A percentile compares a stretch with the other conserved stretches of the same genome.
Conservation (phyloP, 2,113 vertebrate genomes). For the Ictalurus furcatus region DNA sequence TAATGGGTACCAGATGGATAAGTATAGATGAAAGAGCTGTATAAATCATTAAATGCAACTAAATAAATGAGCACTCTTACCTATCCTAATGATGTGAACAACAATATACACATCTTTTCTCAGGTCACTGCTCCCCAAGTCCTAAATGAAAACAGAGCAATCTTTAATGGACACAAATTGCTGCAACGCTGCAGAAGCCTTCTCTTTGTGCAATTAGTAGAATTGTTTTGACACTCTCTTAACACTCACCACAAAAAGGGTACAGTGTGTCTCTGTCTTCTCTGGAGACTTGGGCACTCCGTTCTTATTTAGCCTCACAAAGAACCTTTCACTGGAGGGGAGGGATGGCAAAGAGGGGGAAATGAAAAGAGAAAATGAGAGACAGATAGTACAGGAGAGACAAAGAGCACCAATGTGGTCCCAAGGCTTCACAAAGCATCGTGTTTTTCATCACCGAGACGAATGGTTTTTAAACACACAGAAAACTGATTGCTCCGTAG, state of each 20-base stretch:
- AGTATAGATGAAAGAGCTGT: background rate
- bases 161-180: slow-evolving; percentile 30
- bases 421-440: background rate
- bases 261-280: slow-evolving; percentile 94
- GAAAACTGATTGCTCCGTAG: background rate
- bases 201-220: slow-evolving; percentile 32
- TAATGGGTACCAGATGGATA: background rate
- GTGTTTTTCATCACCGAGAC: background rate
- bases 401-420: slow-evolving; percentile 26
- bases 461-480: background rate
- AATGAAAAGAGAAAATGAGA: slow-evolving; percentile 25
- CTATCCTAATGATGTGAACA: slow-evolving; percentile 95
- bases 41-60: background rate
- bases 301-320: slow-evolving; percentile 94
- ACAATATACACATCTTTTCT: slow-evolving; percentile 96
- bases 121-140: slow-evolving; percentile 95
- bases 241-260: slow-evolving; percentile 93
- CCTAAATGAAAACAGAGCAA: slow-evolving; percentile 70
- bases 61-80: slow-evolving; percentile 70
- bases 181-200: background rate
- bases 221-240: slow-evolving; percentile 33
- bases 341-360: slow-evolving; percentile 36
- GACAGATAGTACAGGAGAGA: slow-evolving; percentile 22
- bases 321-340: slow-evolving; percentile 91
- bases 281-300: slow-evolving; percentile 96